Conservation (phyloP, 1,140 invertebrate genomes). For the Drosophila parabipectinata region DNA sequence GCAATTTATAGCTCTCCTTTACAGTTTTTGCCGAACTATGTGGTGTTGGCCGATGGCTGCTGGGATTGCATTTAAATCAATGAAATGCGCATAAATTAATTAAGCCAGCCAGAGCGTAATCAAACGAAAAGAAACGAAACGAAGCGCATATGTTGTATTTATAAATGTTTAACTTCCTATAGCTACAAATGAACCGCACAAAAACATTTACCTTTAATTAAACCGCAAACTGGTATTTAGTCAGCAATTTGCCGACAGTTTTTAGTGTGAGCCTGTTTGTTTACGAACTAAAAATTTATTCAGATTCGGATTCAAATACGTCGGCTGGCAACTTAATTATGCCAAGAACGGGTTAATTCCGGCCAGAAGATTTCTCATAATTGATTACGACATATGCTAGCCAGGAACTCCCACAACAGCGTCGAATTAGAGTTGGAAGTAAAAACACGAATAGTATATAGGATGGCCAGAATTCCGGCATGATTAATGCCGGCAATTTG, state of each 20-base stretch:
- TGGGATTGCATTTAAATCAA: slow-evolving; percentile 61
- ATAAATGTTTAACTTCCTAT: slow-evolving; percentile 58
- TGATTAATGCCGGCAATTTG: slow-evolving; percentile 74
- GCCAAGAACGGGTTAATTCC: slow-evolving; percentile 61
- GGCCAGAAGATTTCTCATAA: slow-evolving; percentile 14
- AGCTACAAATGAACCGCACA: slow-evolving; percentile 28
- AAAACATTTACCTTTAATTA: slow-evolving; percentile 66
- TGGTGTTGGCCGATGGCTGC: slow-evolving; percentile 3
- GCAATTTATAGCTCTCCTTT: slow-evolving; percentile 36
- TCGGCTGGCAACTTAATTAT: slow-evolving; percentile 57
- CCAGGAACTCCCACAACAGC: slow-evolving; percentile 30
- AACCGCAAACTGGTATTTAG: slow-evolving; percentile 69
- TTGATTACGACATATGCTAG: slow-evolving; percentile 44
- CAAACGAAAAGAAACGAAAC: slow-evolving; percentile 26
- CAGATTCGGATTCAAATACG: slow-evolving; percentile 29
- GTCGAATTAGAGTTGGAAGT: not conserved
- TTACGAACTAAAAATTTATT: slow-evolving; percentile 49
- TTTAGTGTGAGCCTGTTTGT: slow-evolving; percentile 26
- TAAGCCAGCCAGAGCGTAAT: slow-evolving; percentile 35
- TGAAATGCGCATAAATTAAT: slow-evolving; percentile 81
- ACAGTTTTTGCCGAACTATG: slow-evolving; percentile 31
- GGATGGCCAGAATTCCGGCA: slow-evolving; percentile 20
- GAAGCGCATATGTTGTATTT: slow-evolving; percentile 26
- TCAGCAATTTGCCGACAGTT: slow-evolving; percentile 52
- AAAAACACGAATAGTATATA: not conserved